Evolutionary conservation across 1,140 invertebrate species (phyloP), one percentile per base, ranked within the genome.

Genomic region (Holcopasites calliopsidis): DNA sequence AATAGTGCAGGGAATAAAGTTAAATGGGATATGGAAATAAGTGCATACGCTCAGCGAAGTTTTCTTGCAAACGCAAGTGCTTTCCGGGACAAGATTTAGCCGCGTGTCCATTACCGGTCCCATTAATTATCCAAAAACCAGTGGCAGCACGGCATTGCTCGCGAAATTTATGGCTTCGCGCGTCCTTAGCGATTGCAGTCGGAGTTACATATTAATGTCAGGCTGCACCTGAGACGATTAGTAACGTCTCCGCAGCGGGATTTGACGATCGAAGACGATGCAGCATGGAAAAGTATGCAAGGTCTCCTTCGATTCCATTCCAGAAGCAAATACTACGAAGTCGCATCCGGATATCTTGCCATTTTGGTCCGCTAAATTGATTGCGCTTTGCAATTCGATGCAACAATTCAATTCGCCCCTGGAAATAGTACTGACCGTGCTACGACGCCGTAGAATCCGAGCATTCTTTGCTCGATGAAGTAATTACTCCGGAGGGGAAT

Each of bases 121-220:
- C n/a, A 55, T 73, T 65, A 73, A 73, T 73, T 73, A 42, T 33
- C 38, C n/a, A 21, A 33, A 73, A 54, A 64, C 49, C 49, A n/a
- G n/a, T 26, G 71, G n/a, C 35, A 13, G 8, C 1, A 3, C 38
- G 10, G 49, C 2, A 10, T 55, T 42, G 44, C 5, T 21, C 28
- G 21, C 3, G 38, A 55, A 65, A 55, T 73, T 73, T 55, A 65
- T 73, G 28, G 49, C 21, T n/a, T 54, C 35, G 70, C 28, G 10
- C 7, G n/a, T 33, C 26, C n/a, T 31, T 52, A 28, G 57, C 38
- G 60, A 73, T 44, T 44, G 35, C 16, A 35, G 65, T 73, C 70
- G 10, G 28, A 55, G 60, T 44, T 35, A 11, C 21, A 26, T 64
- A 73, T 54, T 65, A 64, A 11, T 11, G 8, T 3, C 10, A 18